Conservation (phyloP, 2,113 vertebrate species). For the Pelobates fuscus region DNA sequence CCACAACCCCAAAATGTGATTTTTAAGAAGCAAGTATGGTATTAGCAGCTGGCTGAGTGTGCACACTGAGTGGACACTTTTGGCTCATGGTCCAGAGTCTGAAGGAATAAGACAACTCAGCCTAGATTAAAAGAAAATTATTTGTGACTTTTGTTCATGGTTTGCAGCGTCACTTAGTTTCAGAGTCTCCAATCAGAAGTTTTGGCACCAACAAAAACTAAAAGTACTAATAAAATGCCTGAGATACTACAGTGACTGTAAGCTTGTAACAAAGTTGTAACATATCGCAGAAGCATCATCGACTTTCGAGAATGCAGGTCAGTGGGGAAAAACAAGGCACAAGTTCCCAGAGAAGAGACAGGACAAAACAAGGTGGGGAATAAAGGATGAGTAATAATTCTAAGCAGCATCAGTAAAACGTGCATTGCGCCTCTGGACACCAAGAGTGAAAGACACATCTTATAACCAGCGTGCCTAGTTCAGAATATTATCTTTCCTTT, state of each 20-base stretch:
- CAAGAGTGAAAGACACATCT: not conserved
- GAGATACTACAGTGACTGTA: not conserved
- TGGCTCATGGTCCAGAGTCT: not conserved
- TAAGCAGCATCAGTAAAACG: not conserved
- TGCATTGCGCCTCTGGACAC: not conserved
- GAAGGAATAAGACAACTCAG: not conserved
- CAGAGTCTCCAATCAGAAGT: not conserved
- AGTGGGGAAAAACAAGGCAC: not conserved
- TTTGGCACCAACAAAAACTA: not conserved
- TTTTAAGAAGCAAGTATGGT: not conserved
- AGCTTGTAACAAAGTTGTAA: not conserved
- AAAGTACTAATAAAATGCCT: not conserved
- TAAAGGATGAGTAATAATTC: not conserved
- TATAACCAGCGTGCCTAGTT: not conserved
- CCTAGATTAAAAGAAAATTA: not conserved
- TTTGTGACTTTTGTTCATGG: not conserved
- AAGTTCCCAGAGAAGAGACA: not conserved
- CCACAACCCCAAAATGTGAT: not conserved
- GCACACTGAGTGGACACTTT: not conserved
- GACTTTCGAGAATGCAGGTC: not conserved
- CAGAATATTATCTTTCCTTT: not conserved
- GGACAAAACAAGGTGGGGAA: not conserved
- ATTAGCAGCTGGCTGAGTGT: not conserved
- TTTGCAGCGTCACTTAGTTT: not conserved
- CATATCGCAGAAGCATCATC: not conserved